Base-by-base conservation (phyloP, 2,797 vertebrate genomes). In the Cyprinodon diabolis region DNA sequence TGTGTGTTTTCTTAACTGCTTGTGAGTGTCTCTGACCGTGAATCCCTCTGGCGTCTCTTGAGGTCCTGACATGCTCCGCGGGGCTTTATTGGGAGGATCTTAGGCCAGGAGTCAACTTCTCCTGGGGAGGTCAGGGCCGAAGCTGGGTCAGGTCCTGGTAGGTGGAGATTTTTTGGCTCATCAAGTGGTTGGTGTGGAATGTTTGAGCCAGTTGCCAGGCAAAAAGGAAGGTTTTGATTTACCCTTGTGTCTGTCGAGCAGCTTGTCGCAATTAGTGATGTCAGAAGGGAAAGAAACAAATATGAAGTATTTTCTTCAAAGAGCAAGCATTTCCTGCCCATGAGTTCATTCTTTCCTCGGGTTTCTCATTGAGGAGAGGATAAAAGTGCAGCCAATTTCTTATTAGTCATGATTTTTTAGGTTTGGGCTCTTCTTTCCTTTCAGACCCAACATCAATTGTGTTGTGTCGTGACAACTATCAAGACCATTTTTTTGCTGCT, bases 261-360 rank as follows among this genome's bases (percentile, higher is more conserved):
- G 92, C 94, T 95, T 95, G 95, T 95, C 90, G 86, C 92, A 95
- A 94, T 95, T 95, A 95, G 92, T 93, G 93, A 94, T 93, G 94
- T 95, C 94, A 94, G 89, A 70, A 91, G 86, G 89, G 87, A 92
- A 86, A 92, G 93, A 93, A 94, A 93, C 92, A 93, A 94, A 93
- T 92, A 92, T 89, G 85, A 91, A 90, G 84, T 90, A 63, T 75
- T 91, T 84, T 88, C 91, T 94, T 95, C 93, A 94, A 95, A 94
- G 94, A 88, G 71, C 78, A 75, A 78, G 84, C 90, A 91, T 91
- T 87, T 90, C 85, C 91, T 91, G 93, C 91, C 88, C 89, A 94
- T 95, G 93, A 94, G 91, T 94, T 93, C 92, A 92, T 92, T 93
- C 81, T 91, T 93, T 93, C 92, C 90, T 83, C 30, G 23, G 54